Evolutionary conservation across 2,113 vertebrate species (phyloP).

Genomic region (Urocitellus parryii): DNA sequence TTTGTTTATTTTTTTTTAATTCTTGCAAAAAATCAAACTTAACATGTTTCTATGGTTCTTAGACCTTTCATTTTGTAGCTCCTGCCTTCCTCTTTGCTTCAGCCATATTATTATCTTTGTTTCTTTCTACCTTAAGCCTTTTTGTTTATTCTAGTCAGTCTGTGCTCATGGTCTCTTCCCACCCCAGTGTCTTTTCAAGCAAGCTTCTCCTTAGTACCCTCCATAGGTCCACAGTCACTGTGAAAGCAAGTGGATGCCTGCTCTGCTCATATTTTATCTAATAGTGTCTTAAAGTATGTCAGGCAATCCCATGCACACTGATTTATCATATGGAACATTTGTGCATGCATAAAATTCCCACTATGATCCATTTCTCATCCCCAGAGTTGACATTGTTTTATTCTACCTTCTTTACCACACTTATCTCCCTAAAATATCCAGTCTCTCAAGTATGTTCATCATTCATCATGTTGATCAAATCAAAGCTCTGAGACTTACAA

Average conservation of each 20-base stretch:
- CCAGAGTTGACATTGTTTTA: neutral
- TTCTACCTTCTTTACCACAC: rapidly evolving
- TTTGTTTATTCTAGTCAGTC: neutral
- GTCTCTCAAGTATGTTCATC: neutral
- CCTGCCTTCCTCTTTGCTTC: neutral
- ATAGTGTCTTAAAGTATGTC: neutral
- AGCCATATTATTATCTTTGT: neutral
- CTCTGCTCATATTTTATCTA: neutral
- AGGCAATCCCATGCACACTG: neutral
- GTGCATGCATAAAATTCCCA: neutral
- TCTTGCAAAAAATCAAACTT: neutral
- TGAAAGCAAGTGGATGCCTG: too few species aligned
- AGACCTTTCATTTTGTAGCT: neutral
- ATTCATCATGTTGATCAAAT: neutral
- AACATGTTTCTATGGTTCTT: neutral
- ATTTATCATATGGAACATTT: neutral
- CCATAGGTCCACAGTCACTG: neutral
- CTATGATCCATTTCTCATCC: neutral
- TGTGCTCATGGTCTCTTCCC: neutral
- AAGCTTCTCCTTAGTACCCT: neutral
- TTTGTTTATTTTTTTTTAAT: neutral
- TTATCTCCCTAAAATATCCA: neutral
- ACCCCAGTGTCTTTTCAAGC: rapidly evolving
- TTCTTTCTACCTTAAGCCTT: neutral
- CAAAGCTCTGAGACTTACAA: neutral